These are phyloP conservation scores for Lineus longissimus DNA, from an alignment of 1,140 invertebrate genomes.

Conservation along the genomic window DNA sequence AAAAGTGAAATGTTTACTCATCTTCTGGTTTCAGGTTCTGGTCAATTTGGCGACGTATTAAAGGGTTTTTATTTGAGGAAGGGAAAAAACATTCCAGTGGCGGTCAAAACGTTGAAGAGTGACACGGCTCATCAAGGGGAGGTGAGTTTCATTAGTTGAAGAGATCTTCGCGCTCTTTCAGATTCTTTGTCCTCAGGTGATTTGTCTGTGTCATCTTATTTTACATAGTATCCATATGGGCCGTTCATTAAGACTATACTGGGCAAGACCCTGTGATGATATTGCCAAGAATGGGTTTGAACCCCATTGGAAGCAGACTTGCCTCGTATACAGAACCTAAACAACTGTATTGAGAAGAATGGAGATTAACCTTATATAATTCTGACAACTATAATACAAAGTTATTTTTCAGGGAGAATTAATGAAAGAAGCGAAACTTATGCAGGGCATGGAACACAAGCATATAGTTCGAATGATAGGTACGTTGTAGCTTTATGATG, in stretches of 20 bases:
- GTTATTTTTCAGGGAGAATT: constrained; percentile 48
- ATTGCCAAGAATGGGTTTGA: too few species aligned
- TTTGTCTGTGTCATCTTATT: too few species aligned
- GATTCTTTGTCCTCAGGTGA: constrained; percentile 27
- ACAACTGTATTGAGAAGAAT: background rate
- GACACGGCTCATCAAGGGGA: constrained; percentile 41
- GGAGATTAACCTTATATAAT: background rate
- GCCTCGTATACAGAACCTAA: too few species aligned
- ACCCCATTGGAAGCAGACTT: too few species aligned
- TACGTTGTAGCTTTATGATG: too few species aligned
- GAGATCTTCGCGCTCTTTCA: background rate
- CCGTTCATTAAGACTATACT: too few species aligned
- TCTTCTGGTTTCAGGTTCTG: constrained; percentile 39
- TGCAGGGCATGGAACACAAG: constrained; percentile 53
- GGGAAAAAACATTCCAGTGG: constrained; percentile 49
- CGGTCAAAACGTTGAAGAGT: constrained; percentile 56
- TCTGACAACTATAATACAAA: background rate
- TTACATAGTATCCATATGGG: too few species aligned
- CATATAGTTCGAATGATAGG: constrained; percentile 57
- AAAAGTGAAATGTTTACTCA: too few species aligned
- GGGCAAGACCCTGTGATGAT: too few species aligned
- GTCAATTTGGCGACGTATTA: constrained; percentile 56
- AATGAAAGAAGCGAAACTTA: constrained; percentile 54
- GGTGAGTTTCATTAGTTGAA: constrained; percentile 24
- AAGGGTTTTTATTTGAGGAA: constrained; percentile 46